Conservation (phyloP, 2,888 invertebrate species). For the Ormyrus thymus region DNA sequence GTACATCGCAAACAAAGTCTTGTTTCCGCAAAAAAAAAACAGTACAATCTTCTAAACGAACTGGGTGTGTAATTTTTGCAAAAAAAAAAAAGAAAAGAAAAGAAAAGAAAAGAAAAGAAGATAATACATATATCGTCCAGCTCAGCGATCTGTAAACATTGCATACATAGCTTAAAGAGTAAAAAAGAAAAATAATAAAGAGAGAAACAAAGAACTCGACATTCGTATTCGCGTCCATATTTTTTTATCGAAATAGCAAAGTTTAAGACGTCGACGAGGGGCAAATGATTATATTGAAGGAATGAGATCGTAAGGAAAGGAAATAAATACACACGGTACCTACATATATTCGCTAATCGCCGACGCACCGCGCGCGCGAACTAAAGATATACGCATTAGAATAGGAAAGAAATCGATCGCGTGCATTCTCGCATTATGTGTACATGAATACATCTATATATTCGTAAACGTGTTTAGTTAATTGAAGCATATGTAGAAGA, state of each 20-base stretch:
- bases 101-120: slow-evolving; percentile 19
- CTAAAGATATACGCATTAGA: background rate
- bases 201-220: slow-evolving; percentile 48
- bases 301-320: slow-evolving; percentile 19
- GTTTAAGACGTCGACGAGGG: slow-evolving; percentile 1
- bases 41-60: slow-evolving; percentile 54
- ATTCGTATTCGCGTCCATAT: slow-evolving; percentile 56
- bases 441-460: slow-evolving; percentile 2
- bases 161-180: slow-evolving; percentile 47
- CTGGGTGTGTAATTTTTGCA: slow-evolving; percentile 49
- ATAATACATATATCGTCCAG: slow-evolving; percentile 41
- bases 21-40: slow-evolving; percentile 51
- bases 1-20: slow-evolving; percentile 47
- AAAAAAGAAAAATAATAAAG: slow-evolving; percentile 26
- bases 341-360: slow-evolving; percentile 43
- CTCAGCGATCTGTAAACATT: slow-evolving; percentile 42
- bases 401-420: slow-evolving; percentile 40
- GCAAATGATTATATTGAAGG: background rate
- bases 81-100: slow-evolving; percentile 29
- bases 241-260: slow-evolving; percentile 54
- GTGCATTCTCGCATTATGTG: slow-evolving; percentile 48
- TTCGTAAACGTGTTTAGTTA: slow-evolving; percentile 39
- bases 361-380: slow-evolving; percentile 23
- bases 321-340: slow-evolving; percentile 44
- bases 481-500: background rate